These are phyloP conservation scores for Ambastaia sidthimunki DNA, from an alignment of 2,797 vertebrate species.

Conservation along the genomic window DNA sequence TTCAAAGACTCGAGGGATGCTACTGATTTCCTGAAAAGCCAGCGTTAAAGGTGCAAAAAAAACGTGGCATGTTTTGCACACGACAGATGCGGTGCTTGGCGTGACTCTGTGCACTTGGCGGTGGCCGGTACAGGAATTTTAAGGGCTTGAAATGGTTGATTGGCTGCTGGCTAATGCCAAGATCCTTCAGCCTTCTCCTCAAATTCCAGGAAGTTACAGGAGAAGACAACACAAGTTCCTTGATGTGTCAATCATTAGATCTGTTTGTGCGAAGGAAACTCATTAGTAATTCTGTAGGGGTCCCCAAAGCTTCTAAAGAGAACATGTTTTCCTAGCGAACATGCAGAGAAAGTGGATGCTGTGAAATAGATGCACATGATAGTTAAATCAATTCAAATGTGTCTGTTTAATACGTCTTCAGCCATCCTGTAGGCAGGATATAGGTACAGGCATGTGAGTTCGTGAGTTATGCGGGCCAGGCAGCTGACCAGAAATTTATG, in stretches of 20 bases:
- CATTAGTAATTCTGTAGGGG: conserved; percentile 2
- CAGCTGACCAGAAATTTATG: conserved; percentile 27
- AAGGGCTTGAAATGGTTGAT: conserved; percentile 68
- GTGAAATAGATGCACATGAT: neutral
- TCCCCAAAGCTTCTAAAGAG: conserved; percentile 1
- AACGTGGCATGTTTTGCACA: conserved; percentile 79
- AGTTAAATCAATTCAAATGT: neutral
- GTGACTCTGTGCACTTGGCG: conserved; percentile 75
- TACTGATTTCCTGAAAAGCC: conserved; percentile 70
- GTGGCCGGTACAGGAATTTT: conserved; percentile 76
- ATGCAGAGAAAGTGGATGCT: neutral
- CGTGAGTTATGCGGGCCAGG: neutral
- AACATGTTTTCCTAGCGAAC: neutral
- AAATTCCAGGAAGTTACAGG: conserved; percentile 32
- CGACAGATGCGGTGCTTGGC: conserved; percentile 83
- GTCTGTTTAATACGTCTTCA: neutral
- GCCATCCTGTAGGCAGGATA: neutral
- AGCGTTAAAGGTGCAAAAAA: conserved; percentile 72
- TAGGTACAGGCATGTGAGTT: neutral
- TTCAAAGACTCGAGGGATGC: conserved; percentile 71
- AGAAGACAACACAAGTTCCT: conserved; percentile 38
- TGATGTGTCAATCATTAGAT: conserved; percentile 48
- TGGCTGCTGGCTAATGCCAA: conserved; percentile 67
- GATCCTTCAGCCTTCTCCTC: conserved; percentile 57
- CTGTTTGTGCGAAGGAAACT: conserved; percentile 31